Evolutionary conservation across 2,888 invertebrate species (phyloP), one percentile per base, ranked within the genome.

Genomic region (Melitaea athalia): DNA sequence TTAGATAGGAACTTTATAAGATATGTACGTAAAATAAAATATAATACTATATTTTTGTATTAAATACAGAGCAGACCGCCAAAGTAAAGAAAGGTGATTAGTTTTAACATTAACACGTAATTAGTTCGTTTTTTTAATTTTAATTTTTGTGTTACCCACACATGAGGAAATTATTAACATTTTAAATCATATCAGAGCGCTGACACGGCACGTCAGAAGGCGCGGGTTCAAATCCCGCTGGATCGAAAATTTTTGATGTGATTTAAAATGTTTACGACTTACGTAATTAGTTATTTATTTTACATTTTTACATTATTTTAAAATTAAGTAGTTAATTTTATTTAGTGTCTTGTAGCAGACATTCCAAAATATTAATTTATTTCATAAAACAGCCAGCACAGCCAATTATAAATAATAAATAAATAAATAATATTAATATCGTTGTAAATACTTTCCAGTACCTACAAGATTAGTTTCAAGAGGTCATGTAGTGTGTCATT

Each of bases 111-210:
- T 57, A 59, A 64, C 17, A 38, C 38, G 50, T 57, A 55, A 63
- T 43, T 55, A 57, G 49, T 64, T 59, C n/a, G 59, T 64, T 64
- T 64, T n/a, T n/a, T n/a, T n/a, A n/a, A n/a, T n/a, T n/a, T n/a
- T n/a, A n/a, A n/a, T n/a, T n/a, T n/a, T n/a, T n/a, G n/a, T n/a
- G n/a, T n/a, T n/a, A n/a, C n/a, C n/a, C n/a, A n/a, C n/a, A n/a
- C n/a, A n/a, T n/a, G n/a, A n/a, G n/a, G n/a, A n/a, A n/a, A n/a
- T n/a, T n/a, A n/a, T n/a, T n/a, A n/a, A n/a, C n/a, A n/a, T n/a
- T n/a, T n/a, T n/a, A n/a, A n/a, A n/a, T n/a, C n/a, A n/a, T n/a
- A n/a, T n/a, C n/a, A n/a, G n/a, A n/a, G n/a, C n/a, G n/a, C n/a
- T n/a, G n/a, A n/a, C n/a, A n/a, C n/a, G n/a, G n/a, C n/a, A n/a